Base-by-base conservation (phyloP, 2,888 invertebrate species). In the Petrophora chlorosata region DNA sequence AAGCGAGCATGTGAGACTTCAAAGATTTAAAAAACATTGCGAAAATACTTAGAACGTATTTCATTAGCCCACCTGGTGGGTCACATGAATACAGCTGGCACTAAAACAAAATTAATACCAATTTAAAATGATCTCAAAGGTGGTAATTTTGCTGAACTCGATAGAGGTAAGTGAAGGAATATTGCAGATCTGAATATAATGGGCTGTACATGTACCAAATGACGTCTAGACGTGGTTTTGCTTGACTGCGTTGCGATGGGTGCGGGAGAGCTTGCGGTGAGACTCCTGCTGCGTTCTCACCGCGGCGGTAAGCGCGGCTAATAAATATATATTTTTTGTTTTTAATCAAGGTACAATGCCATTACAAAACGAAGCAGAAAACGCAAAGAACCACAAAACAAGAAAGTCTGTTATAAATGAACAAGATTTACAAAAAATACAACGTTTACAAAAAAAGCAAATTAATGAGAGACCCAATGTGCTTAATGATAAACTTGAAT, bases 161-260 rank as follows among this genome's bases (percentile, higher is more conserved):
- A 66, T 70, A 70, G 74, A 72, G 55, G 72, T 75, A 77, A 72
- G 67, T 70, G 67, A 74, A 67, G 66, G 64, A 68, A 75, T 70
- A 73, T 67, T 66, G 30, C 38, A 67, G 76, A 67, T 76, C 73
- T 70, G 61, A 56, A 62, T 76, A 75, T 77, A 77, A 74, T 79
- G 74, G 72, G 63, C 43, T 72, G 70, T 75, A 76, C 73, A 73
- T 78, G 72, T 73, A 76, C 71, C 68, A 64, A 71, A 68, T 63
- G 60, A 61, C 67, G 83, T 87, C 86, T 88, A 87, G 87, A 85
- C 86, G 66, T 70, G 79, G 84, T 86, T 87, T 83, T 83, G 83
- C 82, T 81, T 76, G 69, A 68, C 61, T 80, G 77, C 73, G 58
- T 69, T 61, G 70, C 75, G 76, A 72, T 72, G 69, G 70, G 73